phyloP scores from a whole-genome alignment of 2,797 vertebrate genomes.

The Aythya fuligula region DNA sequence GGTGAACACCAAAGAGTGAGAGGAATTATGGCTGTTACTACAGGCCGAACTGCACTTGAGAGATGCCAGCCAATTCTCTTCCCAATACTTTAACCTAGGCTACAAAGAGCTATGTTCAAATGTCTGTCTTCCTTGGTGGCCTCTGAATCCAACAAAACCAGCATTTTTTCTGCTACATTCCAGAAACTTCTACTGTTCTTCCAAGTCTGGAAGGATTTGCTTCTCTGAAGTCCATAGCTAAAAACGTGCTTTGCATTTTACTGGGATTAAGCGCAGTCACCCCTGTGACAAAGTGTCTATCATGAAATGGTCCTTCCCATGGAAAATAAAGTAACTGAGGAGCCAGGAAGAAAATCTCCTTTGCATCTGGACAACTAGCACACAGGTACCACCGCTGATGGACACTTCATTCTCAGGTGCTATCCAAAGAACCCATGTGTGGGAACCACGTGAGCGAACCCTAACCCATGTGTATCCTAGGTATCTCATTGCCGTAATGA shows the following conservation, averaged over 20 bases:
- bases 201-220: neutral
- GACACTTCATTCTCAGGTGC: neutral
- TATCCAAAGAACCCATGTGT: neutral
- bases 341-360: neutral
- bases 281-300: neutral
- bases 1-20: neutral
- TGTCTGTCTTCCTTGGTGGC: neutral
- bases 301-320: neutral
- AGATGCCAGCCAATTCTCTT: neutral
- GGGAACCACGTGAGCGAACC: neutral
- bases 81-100: neutral
- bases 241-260: neutral
- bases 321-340: neutral
- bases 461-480: neutral
- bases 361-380: neutral
- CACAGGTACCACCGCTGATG: neutral
- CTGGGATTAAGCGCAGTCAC: neutral
- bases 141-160: neutral
- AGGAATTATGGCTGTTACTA: neutral
- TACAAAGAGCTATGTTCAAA: neutral
- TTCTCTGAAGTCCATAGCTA: neutral
- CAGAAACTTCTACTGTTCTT: neutral
- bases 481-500: rapidly evolving
- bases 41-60: neutral
- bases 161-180: neutral